Conservation (phyloP, 2,113 vertebrate species). For the Corydoras maculifer region DNA sequence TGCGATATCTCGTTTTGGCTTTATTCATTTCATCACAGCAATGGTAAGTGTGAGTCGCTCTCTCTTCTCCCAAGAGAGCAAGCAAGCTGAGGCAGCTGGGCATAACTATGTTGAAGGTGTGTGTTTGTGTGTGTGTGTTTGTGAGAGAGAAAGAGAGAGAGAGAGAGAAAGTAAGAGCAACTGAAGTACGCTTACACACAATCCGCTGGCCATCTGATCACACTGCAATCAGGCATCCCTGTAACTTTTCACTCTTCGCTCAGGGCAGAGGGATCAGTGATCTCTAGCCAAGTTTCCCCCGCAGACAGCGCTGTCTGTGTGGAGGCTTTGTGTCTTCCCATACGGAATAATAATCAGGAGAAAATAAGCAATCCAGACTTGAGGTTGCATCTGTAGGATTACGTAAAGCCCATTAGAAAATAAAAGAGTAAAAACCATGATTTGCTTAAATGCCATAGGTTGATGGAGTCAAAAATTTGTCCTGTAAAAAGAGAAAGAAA, state of each 20-base stretch:
- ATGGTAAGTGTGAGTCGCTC: conserved; percentile 66
- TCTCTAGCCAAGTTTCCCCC: conserved; percentile 14
- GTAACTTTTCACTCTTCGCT: conserved; percentile 40
- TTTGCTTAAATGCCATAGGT: conserved; percentile 11
- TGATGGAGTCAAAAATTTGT: conserved; percentile 1
- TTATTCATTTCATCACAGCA: conserved; percentile 67
- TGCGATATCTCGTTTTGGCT: conserved; percentile 66
- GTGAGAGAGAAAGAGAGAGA: conserved; percentile 27
- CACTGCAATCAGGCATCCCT: conserved; percentile 45
- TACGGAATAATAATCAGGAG: conserved; percentile 10
- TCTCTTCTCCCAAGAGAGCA: conserved; percentile 56
- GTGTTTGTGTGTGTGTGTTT: conserved; percentile 47
- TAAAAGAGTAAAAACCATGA: neutral
- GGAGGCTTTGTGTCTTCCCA: conserved; percentile 8
- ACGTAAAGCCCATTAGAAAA: neutral
- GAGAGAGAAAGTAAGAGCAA: conserved; percentile 8
- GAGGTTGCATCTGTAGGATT: neutral
- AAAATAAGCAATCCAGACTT: neutral
- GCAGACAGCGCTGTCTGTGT: conserved; percentile 1
- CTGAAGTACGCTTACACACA: conserved; percentile 34
- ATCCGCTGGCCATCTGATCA: conserved; percentile 41
- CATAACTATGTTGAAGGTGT: conserved; percentile 39
- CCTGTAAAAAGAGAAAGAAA: neutral
- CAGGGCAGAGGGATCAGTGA: conserved; percentile 29
- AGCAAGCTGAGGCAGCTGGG: conserved; percentile 34